phyloP scores from a whole-genome alignment of 2,888 invertebrate species.

The Holacanthella duospinosa region DNA sequence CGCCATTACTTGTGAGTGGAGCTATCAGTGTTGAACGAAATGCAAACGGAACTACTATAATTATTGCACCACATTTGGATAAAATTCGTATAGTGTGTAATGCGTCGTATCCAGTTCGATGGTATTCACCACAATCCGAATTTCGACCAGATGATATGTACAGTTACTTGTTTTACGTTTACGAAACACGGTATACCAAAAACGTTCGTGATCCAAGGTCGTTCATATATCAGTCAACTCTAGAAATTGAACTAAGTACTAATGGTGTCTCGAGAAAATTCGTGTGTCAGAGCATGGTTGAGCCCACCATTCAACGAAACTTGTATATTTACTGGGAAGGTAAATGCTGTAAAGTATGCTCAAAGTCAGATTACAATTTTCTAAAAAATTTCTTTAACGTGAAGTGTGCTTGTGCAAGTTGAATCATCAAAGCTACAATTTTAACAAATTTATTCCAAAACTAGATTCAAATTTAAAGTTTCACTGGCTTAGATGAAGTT shows the following conservation, averaged over 20 bases:
- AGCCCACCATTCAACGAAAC: slow-evolving; percentile 19
- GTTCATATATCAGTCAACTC: slow-evolving; percentile 22
- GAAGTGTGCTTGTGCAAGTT: not conserved
- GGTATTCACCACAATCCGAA: slow-evolving; percentile 13
- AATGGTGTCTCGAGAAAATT: slow-evolving; percentile 27
- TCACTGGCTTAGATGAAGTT: too few relatives aligned
- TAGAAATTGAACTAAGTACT: slow-evolving; percentile 17
- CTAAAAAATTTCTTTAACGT: too few relatives aligned
- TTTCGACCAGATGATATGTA: not conserved
- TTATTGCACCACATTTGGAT: slow-evolving; percentile 18
- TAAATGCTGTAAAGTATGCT: slow-evolving; percentile 6
- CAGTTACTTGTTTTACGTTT: not conserved
- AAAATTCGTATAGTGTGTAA: slow-evolving; percentile 25
- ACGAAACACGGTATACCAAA: slow-evolving; percentile 5
- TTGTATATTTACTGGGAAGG: slow-evolving; percentile 35
- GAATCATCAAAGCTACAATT: not conserved
- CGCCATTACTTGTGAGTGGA: not conserved
- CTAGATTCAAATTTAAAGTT: too few relatives aligned
- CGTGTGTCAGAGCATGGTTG: slow-evolving; percentile 25
- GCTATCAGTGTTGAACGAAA: slow-evolving; percentile 1
- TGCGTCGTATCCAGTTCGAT: slow-evolving; percentile 30
- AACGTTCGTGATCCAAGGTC: slow-evolving; percentile 25
- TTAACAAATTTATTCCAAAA: too few relatives aligned
- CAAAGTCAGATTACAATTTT: not conserved
- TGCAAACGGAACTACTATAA: slow-evolving; percentile 19